phyloP scores from a whole-genome alignment of 2,113 vertebrate species.

The Rhinoptilus africanus region DNA sequence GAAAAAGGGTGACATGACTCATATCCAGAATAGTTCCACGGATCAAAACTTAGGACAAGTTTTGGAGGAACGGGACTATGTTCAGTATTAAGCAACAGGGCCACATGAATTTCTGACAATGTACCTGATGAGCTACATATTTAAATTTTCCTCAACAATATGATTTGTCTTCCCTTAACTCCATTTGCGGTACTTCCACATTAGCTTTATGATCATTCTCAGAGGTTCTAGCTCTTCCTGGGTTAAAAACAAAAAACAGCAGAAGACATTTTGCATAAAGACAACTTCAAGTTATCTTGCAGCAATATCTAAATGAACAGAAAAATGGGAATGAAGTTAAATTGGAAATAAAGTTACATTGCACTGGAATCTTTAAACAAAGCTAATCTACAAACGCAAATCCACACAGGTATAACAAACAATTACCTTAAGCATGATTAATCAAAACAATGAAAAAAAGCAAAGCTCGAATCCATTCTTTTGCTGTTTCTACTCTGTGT shows the following conservation, averaged over 20 bases:
- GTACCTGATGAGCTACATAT: background rate
- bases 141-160: background rate
- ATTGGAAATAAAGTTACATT: background rate
- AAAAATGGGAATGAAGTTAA: background rate
- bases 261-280: background rate
- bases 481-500: background rate
- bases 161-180: background rate
- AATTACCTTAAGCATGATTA: background rate
- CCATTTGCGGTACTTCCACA: background rate
- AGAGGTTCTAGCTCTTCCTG: background rate
- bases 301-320: background rate
- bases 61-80: background rate
- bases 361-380: background rate
- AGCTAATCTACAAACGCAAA: background rate
- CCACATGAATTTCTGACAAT: background rate
- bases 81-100: background rate
- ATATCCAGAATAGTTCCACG: background rate
- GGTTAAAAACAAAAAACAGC: background rate
- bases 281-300: background rate
- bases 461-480: background rate
- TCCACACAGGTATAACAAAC: background rate
- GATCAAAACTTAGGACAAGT: background rate
- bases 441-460: background rate
- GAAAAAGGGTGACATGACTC: background rate
- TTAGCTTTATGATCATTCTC: background rate